A percentile compares a stretch with the other conserved stretches of the same genome.
These are phyloP conservation scores for Mechanitis mazaeus DNA, from an alignment of 2,888 invertebrate genomes.

Conservation along the genomic window DNA sequence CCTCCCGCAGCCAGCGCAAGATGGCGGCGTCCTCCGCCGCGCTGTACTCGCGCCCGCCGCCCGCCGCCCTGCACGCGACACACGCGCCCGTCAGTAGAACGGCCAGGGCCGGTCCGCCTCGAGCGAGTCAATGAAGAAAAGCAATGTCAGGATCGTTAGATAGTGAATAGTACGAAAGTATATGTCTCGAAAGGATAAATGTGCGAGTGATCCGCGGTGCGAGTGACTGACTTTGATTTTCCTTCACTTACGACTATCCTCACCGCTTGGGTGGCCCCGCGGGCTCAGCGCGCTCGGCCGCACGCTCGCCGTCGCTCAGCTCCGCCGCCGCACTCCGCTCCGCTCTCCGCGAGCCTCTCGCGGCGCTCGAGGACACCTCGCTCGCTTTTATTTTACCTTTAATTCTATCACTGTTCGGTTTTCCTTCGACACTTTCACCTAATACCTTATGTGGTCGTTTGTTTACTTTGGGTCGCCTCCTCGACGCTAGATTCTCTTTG, in stretches of 20 bases:
- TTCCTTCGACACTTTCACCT: background rate
- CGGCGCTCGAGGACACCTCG: background rate
- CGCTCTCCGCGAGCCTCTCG: background rate
- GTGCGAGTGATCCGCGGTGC: background rate
- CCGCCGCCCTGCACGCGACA: background rate
- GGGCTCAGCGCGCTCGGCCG: conserved; percentile 3
- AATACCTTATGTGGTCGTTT: background rate
- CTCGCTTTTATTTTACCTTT: background rate
- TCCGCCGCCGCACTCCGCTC: background rate
- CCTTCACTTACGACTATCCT: conserved; percentile 6
- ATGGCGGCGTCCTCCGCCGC: conserved; percentile 57
- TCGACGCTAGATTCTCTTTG: conserved; percentile 13
- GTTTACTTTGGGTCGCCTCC: background rate
- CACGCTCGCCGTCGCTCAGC: conserved; percentile 5
- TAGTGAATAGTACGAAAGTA: no score
- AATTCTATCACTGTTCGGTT: background rate
- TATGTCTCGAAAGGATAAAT: no score
- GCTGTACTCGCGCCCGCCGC: conserved; percentile 43
- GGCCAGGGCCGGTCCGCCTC: background rate
- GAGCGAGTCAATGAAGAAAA: background rate
- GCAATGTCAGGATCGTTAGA: background rate
- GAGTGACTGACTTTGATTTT: no score
- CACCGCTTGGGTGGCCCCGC: conserved; percentile 9
- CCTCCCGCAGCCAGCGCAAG: conserved; percentile 49
- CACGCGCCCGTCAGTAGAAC: background rate